Percentiles rank a stretch among this genome's conserved stretches.
phyloP scores from a whole-genome alignment of 23 tunicate species.

The Trididemnum clinides region DNA sequence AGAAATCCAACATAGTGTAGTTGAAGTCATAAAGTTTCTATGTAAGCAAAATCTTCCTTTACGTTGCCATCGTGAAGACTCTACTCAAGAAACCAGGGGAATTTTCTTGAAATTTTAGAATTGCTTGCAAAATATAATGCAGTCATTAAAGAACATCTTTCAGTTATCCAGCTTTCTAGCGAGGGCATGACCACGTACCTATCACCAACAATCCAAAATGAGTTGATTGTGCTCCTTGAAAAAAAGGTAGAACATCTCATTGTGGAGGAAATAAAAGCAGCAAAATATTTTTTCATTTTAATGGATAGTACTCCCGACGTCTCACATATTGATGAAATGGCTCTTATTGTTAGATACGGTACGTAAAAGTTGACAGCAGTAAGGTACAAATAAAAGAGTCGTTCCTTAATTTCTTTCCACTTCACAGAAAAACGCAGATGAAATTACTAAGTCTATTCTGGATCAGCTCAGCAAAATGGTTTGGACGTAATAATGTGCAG shows the following conservation, averaged over 20 bases:
- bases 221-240: constrained; percentile 19
- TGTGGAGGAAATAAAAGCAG: constrained; percentile 31
- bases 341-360: constrained; percentile 36
- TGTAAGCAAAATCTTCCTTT: constrained; percentile 45
- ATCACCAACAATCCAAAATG: constrained; percentile 34
- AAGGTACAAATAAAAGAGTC: constrained; percentile 31
- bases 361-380: constrained; percentile 32
- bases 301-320: constrained; percentile 27
- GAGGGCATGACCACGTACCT: constrained; percentile 36
- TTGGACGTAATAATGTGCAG: constrained; percentile 30
- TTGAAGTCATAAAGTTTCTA: constrained; percentile 54
- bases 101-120: constrained; percentile 51
- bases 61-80: constrained; percentile 36
- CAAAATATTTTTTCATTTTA: constrained; percentile 31
- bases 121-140: constrained; percentile 41
- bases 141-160: constrained; percentile 47
- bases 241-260: constrained; percentile 35
- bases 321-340: constrained; percentile 24
- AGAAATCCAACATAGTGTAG: constrained; percentile 33
- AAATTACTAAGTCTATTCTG: constrained; percentile 32
- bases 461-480: constrained; percentile 32
- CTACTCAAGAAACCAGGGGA: constrained; percentile 56
- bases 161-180: constrained; percentile 4
- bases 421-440: constrained; percentile 23
- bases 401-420: constrained; percentile 34